Percentiles rank a stretch among this genome's conserved stretches.
Evolutionary conservation across 2,113 vertebrate genomes (phyloP).

Genomic region (Aythya baeri): DNA sequence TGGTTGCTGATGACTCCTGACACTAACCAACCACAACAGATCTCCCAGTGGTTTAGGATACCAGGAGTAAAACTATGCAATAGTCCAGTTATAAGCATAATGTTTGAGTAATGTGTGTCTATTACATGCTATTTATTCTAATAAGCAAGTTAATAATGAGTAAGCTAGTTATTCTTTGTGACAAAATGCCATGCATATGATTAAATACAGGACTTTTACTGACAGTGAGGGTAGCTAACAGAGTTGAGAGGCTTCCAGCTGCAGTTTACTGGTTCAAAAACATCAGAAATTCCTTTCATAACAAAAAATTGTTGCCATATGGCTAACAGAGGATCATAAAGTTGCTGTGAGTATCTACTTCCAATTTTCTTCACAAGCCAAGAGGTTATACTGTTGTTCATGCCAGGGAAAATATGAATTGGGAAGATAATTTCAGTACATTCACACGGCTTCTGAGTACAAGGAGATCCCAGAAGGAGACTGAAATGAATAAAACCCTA

Average conservation of each 20-base stretch:
- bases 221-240: neutral
- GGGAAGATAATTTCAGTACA: neutral
- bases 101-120: neutral
- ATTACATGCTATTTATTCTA: neutral
- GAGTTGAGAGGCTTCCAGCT: neutral
- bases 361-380: neutral
- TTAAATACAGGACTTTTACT: neutral
- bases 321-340: neutral
- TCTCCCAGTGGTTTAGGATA: neutral
- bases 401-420: neutral
- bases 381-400: neutral
- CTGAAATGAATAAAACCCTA: neutral
- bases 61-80: neutral
- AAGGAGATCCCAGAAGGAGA: neutral
- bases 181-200: rapidly evolving
- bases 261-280: neutral
- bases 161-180: neutral
- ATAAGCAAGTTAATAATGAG: no score
- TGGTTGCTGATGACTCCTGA: neutral
- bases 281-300: neutral
- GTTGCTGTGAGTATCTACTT: neutral
- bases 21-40: neutral
- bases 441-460: neutral
- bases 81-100: neutral
- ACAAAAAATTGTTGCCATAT: neutral